Base-by-base conservation (phyloP, 1,140 invertebrate species). In the Phortica variegata region DNA sequence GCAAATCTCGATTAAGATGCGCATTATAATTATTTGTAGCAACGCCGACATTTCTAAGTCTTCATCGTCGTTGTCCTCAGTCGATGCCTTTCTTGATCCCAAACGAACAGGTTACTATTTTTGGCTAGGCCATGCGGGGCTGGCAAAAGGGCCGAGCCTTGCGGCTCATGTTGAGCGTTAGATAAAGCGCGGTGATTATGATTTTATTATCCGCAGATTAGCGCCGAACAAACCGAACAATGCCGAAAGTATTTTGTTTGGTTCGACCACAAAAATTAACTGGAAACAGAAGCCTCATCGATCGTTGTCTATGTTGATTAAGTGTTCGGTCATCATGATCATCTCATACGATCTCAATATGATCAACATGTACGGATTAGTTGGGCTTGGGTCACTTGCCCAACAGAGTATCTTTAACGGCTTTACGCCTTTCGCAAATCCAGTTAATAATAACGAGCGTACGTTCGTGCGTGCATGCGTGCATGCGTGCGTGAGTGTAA, bases 151-250 rank as follows among this genome's bases (percentile, higher is more conserved):
- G 23, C 23, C 10, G 23, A 6, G 5, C 23, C 10, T 48, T 54
- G 54, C 47, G 45, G 47, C 20, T 40, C 54, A 55, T 36, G 52
- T 54, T 42, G 31, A 18, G 20, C n/a, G 7, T 6, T 20, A 39
- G 15, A 39, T 39, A 39, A 39, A 19, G 15, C 19, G 29, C 54
- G 60, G 60, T 68, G 51, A 69, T 68, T 65, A 69, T 68, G 65
- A 69, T 65, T 69, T 68, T 69, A 68, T 61, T 60, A 68, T 58
- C 23, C 34, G 12, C 16, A 31, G 21, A 4, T 39, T 32, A 6
- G n/a, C n/a, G 26, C 15, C 23, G 7, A 21, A 17, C 13, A 46
- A 18, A 40, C 10, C 7, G 34, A 8, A 2, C 21, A 34, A 12
- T 26, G 23, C 5, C 23, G 10, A 26, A 26, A 26, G n/a, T n/a